Percentiles rank a stretch among this genome's conserved stretches.
Conservation (phyloP, 2,797 vertebrate genomes). For the Xenopus petersii region DNA sequence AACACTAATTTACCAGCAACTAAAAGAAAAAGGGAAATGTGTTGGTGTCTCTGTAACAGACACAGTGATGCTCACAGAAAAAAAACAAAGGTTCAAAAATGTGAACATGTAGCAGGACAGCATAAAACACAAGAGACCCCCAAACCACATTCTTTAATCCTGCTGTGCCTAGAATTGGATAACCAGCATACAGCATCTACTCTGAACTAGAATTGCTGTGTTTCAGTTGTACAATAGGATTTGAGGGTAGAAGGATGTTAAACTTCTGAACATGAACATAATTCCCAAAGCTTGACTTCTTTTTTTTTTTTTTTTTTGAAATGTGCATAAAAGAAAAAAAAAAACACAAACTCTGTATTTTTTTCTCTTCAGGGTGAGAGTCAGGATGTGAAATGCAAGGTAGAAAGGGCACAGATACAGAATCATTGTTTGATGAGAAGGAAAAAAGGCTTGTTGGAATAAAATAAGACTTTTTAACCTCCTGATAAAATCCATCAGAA, state of each 20-base stretch:
- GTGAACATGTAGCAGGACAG: conserved; percentile 24
- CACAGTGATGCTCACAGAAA: neutral
- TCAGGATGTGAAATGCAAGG: conserved; percentile 17
- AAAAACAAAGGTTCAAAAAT: conserved; percentile 8
- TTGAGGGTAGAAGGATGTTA: conserved; percentile 13
- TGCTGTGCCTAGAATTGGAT: conserved; percentile 35
- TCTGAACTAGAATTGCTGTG: conserved; percentile 12
- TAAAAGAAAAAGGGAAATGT: conserved; percentile 6
- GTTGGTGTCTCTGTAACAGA: conserved; percentile 7
- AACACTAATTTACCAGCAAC: conserved; percentile 25
- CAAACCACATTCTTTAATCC: conserved; percentile 28
- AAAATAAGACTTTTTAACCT: conserved; percentile 47
- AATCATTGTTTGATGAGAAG: conserved; percentile 38
- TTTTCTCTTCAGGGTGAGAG: conserved; percentile 32
- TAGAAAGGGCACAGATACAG: conserved; percentile 24
- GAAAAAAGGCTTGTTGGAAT: conserved; percentile 42
- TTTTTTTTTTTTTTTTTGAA: neutral
- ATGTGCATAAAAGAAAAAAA: neutral
- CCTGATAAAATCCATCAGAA: conserved; percentile 49
- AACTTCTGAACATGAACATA: conserved; percentile 9
- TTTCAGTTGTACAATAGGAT: conserved; percentile 11
- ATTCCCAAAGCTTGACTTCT: conserved; percentile 10
- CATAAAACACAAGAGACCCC: conserved; percentile 28
- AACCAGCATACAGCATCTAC: conserved; percentile 9
- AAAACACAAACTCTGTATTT: neutral